phyloP scores from a whole-genome alignment of 1,140 invertebrate genomes.

The Pogonus chalceus region DNA sequence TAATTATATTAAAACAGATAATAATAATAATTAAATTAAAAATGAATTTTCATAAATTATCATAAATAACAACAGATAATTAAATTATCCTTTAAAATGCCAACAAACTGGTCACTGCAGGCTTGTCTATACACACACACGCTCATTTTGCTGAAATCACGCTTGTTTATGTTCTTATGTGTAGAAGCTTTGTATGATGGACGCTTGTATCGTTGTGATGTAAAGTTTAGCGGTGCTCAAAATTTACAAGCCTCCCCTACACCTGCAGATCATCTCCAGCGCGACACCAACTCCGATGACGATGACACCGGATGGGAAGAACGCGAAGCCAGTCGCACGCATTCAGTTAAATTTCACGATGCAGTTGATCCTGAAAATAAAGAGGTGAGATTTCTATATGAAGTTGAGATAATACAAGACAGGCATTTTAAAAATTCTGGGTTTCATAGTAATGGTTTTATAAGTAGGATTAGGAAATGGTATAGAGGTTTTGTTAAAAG shows the following conservation, averaged over 20 bases:
- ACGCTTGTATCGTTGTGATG: slow-evolving; percentile 35
- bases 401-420: too few relatives aligned
- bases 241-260: slow-evolving; percentile 27
- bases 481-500: too few relatives aligned
- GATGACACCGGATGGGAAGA: slow-evolving; percentile 68
- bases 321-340: slow-evolving; percentile 66
- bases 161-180: slow-evolving; percentile 18
- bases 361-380: slow-evolving; percentile 60
- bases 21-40: too few relatives aligned
- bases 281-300: slow-evolving; percentile 27
- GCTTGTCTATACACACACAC: too few relatives aligned
- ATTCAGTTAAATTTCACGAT: slow-evolving; percentile 84
- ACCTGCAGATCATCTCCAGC: slow-evolving; percentile 25
- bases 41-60: too few relatives aligned
- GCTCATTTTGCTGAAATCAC: too few relatives aligned
- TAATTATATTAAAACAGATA: too few relatives aligned
- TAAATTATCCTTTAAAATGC: too few relatives aligned
- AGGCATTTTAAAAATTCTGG: background rate
- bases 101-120: too few relatives aligned
- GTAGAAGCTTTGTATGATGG: slow-evolving; percentile 30
- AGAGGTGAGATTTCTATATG: slow-evolving; percentile 48
- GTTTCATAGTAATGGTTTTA: background rate
- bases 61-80: too few relatives aligned
- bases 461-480: too few relatives aligned
- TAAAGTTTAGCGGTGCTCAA: slow-evolving; percentile 25